Percentiles rank a stretch among this genome's conserved stretches.
phyloP scores from a whole-genome alignment of 2,113 vertebrate species.

The Eublepharis macularius region DNA sequence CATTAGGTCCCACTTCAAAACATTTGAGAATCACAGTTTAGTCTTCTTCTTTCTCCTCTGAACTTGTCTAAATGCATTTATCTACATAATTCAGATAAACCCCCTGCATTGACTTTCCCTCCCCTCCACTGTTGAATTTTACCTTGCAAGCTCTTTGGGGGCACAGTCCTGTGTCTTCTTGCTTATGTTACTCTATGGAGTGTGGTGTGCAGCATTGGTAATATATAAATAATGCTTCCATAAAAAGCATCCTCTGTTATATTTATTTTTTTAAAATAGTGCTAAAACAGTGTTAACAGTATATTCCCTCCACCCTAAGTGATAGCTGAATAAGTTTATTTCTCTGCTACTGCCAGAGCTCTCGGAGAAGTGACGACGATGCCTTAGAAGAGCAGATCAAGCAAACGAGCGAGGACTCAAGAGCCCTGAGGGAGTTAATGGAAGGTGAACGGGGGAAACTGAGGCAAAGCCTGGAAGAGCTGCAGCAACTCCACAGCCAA shows the following conservation, averaged over 20 bases:
- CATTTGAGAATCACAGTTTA: not conserved
- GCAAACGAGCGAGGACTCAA: conserved; percentile 90
- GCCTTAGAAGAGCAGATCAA: conserved; percentile 94
- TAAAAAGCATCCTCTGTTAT: not conserved
- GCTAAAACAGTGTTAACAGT: not conserved
- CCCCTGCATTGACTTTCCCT: not conserved
- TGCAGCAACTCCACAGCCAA: conserved; percentile 91
- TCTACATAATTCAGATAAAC: not conserved
- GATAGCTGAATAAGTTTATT: conserved; percentile 38
- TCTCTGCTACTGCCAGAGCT: conserved; percentile 77
- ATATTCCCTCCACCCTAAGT: not conserved
- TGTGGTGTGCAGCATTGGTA: not conserved
- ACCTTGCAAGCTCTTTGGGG: not conserved
- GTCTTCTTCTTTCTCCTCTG: not conserved
- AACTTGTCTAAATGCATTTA: not conserved
- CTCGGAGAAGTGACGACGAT: conserved; percentile 91
- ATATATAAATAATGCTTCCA: not conserved
- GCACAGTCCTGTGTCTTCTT: not conserved
- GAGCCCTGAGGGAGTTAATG: conserved; percentile 86
- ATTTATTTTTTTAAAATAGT: not conserved
- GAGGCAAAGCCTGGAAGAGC: conserved; percentile 83
- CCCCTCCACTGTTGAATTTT: not conserved
- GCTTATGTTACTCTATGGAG: not conserved
- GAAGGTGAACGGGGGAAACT: conserved; percentile 88
- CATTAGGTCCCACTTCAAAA: no score